These are phyloP conservation scores for Craterocephalus amniculus DNA, from an alignment of 2,797 vertebrate genomes.

Conservation along the genomic window DNA sequence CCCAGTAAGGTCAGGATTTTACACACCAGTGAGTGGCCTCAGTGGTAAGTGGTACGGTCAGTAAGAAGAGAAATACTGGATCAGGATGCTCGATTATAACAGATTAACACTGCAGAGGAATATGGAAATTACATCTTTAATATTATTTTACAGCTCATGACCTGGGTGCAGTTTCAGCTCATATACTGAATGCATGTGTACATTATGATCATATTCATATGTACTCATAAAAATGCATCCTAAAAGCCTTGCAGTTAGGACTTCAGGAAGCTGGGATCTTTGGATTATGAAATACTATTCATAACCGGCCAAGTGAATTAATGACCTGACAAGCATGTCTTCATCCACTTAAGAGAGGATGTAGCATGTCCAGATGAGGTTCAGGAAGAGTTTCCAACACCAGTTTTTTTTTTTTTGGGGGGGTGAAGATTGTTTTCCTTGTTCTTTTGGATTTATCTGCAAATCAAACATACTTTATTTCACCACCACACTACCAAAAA, in stretches of 20 bases:
- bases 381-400: no score
- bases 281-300: constrained; percentile 1
- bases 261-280: not conserved
- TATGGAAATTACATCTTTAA: not conserved
- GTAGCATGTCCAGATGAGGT: no score
- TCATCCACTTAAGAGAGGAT: no score
- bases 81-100: not conserved
- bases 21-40: constrained; percentile 43
- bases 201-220: not conserved
- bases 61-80: constrained; percentile 4
- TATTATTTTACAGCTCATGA: not conserved
- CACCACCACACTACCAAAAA: no score
- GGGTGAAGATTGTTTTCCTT: no score
- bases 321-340: not conserved
- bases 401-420: no score
- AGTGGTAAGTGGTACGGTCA: constrained; percentile 20
- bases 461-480: not conserved
- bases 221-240: not conserved
- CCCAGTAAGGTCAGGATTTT: constrained; percentile 66
- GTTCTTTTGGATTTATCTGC: no score
- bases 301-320: not conserved
- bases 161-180: not conserved
- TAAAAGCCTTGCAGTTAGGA: not conserved
- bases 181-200: no score
- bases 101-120: not conserved